Evolutionary conservation across 1,140 invertebrate genomes (phyloP), one percentile per base, ranked within the genome.

Genomic region (Pseudomyrmex gracilis): DNA sequence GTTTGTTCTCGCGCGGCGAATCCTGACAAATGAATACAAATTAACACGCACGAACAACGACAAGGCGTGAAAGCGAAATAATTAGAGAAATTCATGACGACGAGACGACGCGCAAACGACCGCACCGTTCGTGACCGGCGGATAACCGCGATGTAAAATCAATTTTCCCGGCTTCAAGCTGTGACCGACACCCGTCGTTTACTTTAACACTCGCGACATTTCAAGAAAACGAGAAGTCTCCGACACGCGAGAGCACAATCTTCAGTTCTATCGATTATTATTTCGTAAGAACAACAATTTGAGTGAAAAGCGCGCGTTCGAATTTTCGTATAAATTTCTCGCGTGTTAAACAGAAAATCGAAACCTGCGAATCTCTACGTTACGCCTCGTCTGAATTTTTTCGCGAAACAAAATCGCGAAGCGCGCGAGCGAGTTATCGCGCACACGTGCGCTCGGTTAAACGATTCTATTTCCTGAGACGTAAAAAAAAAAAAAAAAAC

Each of bases 21-120:
- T 49, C 34, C 57, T 61, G 83, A 85, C 84, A 60, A 82, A 85
- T 82, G 64, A n/a, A 17, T 43, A 51, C 13, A 85, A 86, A 74
- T 86, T 85, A 78, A 71, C 55, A 57, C 47, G 24, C 34, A 47
- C 53, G 49, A 63, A 20, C 53, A 45, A 7, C 49, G 71, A 73
- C 60, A 61, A 58, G 51, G 7, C 57, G 63, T 49, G 76, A 82
- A 82, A 82, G 73, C 68, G 67, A 85, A 85, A 82, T 71, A 77
- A 82, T 85, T 78, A 76, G 51, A 73, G 47, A 77, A 77, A 77
- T 67, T 10, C 73, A 34, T 7, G 10, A 15, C 24, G 60, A 34
- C 53, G 51, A 58, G 34, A 61, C 51, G 20, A 24, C 51, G 20
- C 34, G 17, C 17, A 55, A 68, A 68, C 53, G 63, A 10, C n/a